Conservation (phyloP, 1,140 invertebrate species). For the Heliconius hermathena region DNA sequence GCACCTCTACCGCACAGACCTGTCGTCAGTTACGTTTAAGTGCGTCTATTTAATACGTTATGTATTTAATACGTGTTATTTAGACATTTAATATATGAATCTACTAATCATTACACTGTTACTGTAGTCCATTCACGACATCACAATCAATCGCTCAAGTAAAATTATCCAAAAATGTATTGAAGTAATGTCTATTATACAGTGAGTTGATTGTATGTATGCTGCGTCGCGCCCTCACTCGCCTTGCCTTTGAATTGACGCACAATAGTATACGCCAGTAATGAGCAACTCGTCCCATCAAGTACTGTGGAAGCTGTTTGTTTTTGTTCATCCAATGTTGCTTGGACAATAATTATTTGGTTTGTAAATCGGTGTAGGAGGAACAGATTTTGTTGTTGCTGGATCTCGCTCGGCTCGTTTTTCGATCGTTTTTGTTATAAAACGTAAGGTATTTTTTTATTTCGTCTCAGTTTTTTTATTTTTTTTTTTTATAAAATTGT, state of each 20-base stretch:
- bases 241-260: neutral
- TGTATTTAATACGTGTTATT: neutral
- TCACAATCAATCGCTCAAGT: conserved; percentile 34
- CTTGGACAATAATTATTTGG: neutral
- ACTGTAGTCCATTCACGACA: conserved; percentile 16
- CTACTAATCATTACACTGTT: neutral
- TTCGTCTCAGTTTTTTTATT: no score
- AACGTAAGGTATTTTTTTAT: neutral
- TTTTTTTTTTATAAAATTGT: no score
- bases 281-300: neutral
- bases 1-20: neutral
- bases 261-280: neutral
- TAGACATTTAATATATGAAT: conserved; percentile 16
- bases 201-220: conserved; percentile 19
- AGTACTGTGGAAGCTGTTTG: neutral
- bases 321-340: neutral
- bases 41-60: neutral
- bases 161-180: conserved; percentile 57
- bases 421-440: neutral
- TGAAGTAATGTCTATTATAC: conserved; percentile 26
- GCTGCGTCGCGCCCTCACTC: neutral
- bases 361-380: neutral
- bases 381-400: no score
- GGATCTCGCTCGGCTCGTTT: neutral
- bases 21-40: neutral